Percentiles rank a stretch among this genome's conserved stretches.
Conservation (phyloP, 2,113 vertebrate genomes). For the Neolamprologus brichardi region DNA sequence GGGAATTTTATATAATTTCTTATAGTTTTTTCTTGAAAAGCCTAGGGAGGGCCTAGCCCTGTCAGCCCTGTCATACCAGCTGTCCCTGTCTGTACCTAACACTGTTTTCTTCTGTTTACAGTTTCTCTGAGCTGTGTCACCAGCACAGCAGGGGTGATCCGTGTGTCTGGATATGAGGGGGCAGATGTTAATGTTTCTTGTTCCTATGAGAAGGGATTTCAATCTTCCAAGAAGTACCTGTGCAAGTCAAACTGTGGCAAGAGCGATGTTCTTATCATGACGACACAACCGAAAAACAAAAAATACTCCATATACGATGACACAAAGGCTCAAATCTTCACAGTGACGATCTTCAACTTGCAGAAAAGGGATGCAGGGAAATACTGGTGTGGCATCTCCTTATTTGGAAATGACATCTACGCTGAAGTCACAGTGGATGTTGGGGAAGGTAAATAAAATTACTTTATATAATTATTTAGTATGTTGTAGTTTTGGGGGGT, state of each 20-base stretch:
- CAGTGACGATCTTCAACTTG: background rate
- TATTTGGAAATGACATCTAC: background rate
- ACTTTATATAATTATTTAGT: background rate
- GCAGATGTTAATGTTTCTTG: background rate
- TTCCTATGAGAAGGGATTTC: background rate
- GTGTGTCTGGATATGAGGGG: background rate
- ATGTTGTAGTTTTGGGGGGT: background rate
- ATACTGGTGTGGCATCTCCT: constrained; percentile 14
- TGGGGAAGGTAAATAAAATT: background rate
- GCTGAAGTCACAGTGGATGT: background rate
- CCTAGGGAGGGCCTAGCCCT: background rate
- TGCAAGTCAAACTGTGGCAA: background rate
- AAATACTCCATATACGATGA: background rate
- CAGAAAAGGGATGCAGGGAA: background rate
- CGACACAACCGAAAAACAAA: background rate
- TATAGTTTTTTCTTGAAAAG: background rate
- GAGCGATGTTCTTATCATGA: accelerated
- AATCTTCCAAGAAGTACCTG: background rate
- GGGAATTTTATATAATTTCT: background rate
- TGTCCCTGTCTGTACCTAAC: background rate
- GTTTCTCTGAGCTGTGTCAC: background rate
- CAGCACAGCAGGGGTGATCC: background rate
- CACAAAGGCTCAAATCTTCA: background rate
- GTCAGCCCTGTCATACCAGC: background rate
- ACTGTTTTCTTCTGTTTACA: background rate